A percentile compares a stretch with the other conserved stretches of the same genome.
phyloP scores from a whole-genome alignment of 1,140 invertebrate genomes.

The Brachionus rubens region DNA sequence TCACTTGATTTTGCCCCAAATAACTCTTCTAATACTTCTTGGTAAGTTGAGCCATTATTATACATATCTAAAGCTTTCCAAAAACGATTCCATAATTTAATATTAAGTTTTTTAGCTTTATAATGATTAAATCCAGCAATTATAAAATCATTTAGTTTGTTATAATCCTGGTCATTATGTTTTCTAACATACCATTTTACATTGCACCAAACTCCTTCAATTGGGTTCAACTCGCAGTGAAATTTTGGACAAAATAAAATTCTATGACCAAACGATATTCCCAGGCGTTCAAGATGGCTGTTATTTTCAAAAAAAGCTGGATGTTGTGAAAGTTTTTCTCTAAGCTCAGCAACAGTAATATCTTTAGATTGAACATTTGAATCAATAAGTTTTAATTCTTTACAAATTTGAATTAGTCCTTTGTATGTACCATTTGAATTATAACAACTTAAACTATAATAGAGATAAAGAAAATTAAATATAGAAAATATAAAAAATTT shows the following conservation, averaged over 20 bases:
- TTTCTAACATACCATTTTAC: too few relatives aligned
- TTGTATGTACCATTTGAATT: not conserved
- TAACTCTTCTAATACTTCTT: too few relatives aligned
- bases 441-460: too few relatives aligned
- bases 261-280: not conserved
- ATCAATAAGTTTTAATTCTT: not conserved
- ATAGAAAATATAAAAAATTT: too few relatives aligned
- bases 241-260: not conserved
- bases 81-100: not conserved
- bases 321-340: not conserved
- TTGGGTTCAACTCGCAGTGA: slow-evolving; percentile 4
- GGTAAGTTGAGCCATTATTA: not conserved
- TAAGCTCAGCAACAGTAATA: not conserved
- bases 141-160: not conserved
- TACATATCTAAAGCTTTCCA: not conserved
- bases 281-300: not conserved
- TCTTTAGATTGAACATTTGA: not conserved
- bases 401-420: not conserved
- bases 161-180: not conserved
- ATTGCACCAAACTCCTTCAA: too few relatives aligned
- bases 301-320: not conserved
- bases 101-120: not conserved
- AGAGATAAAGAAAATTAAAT: too few relatives aligned
- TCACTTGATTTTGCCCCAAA: not conserved
- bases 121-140: not conserved